phyloP scores from a whole-genome alignment of 2,113 vertebrate species.

The Anseranas semipalmata region DNA sequence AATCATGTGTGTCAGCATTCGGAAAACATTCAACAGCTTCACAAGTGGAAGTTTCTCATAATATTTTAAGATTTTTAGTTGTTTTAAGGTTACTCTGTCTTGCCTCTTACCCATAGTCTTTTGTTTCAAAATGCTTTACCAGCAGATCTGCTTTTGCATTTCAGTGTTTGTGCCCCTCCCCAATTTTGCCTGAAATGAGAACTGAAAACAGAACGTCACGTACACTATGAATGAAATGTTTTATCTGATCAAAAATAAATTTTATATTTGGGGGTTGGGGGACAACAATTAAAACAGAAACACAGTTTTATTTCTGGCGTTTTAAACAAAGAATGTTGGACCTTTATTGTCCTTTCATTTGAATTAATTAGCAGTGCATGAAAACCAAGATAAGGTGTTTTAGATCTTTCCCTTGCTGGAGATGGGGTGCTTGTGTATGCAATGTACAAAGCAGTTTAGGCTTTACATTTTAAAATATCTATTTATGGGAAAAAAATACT shows the following conservation, averaged over 20 bases:
- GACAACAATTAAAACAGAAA: not conserved
- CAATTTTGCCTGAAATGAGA: not conserved
- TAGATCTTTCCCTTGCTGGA: not conserved
- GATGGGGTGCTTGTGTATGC: not conserved
- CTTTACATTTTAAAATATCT: not conserved
- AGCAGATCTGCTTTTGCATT: not conserved
- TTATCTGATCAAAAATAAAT: not conserved
- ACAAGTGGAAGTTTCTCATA: not conserved
- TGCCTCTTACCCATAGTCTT: not conserved
- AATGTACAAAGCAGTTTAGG: not conserved
- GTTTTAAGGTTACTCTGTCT: not conserved
- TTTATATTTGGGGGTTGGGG: not conserved
- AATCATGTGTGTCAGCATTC: conserved; percentile 14
- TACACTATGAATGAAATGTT: conserved; percentile 4
- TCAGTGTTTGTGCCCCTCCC: not conserved
- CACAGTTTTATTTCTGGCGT: not conserved
- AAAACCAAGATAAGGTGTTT: not conserved
- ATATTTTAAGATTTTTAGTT: not conserved
- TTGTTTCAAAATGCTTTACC: not conserved
- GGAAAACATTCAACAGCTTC: not conserved
- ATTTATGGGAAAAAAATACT: not conserved
- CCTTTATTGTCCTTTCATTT: not conserved
- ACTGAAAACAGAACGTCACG: not conserved
- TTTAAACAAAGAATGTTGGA: not conserved
- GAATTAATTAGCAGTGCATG: not conserved